phyloP scores from a whole-genome alignment of 2,113 vertebrate species.

The Spea bombifrons region DNA sequence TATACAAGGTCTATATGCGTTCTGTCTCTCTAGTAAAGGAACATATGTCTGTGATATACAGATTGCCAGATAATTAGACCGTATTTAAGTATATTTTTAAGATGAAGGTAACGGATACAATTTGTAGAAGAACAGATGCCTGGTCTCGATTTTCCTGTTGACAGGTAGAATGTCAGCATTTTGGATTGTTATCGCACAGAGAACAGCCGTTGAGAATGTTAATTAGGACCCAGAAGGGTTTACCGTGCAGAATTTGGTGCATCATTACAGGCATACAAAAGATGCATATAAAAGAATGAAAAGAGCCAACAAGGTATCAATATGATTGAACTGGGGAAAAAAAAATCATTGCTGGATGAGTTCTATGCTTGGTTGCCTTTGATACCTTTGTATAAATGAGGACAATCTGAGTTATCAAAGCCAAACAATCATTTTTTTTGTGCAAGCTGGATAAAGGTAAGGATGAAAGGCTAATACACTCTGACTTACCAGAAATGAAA shows the following conservation, averaged over 20 bases:
- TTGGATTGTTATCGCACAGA: conserved; percentile 79
- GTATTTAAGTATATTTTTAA: conserved; percentile 68
- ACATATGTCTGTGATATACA: conserved; percentile 60
- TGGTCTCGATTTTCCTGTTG: conserved; percentile 84
- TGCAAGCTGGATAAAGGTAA: neutral
- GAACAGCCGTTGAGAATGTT: conserved; percentile 87
- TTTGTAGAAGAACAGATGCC: conserved; percentile 87
- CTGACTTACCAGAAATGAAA: conserved; percentile 17
- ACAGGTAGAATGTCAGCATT: conserved; percentile 89
- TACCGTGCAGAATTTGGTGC: conserved; percentile 57
- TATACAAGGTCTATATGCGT: neutral
- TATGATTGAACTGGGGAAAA: conserved; percentile 47
- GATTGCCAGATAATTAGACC: conserved; percentile 63
- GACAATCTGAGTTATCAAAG: conserved; percentile 41
- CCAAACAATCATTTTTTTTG: neutral
- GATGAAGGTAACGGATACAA: conserved; percentile 75
- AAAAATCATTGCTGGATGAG: neutral
- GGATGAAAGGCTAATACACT: conserved; percentile 15
- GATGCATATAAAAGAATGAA: conserved; percentile 52
- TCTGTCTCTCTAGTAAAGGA: conserved; percentile 19
- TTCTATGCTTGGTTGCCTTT: neutral
- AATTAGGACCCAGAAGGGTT: conserved; percentile 93
- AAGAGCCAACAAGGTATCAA: conserved; percentile 34
- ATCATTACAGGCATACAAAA: conserved; percentile 59
- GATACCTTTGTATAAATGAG: conserved; percentile 33